These are phyloP conservation scores for Argynnis bischoffii DNA, from an alignment of 2,888 invertebrate genomes.

Conservation along the genomic window DNA sequence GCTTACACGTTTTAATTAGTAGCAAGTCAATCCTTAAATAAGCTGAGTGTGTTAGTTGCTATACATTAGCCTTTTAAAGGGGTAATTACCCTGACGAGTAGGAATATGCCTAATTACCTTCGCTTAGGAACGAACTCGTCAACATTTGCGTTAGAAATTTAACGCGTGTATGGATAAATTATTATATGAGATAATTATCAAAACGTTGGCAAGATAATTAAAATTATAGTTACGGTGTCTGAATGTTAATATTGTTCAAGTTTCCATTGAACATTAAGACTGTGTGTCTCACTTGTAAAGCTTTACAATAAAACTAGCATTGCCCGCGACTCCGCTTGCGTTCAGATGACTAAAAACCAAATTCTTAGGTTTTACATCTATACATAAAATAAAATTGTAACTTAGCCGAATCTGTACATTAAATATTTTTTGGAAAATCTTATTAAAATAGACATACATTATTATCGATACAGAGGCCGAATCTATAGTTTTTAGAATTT, in stretches of 20 bases:
- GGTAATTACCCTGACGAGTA: conserved; percentile 34
- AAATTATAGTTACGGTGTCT: conserved; percentile 14
- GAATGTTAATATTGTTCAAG: neutral
- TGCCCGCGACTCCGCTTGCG: neutral
- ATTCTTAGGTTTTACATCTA: too few relatives aligned
- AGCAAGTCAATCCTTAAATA: conserved; percentile 30
- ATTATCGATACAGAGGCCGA: too few relatives aligned
- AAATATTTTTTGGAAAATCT: too few relatives aligned
- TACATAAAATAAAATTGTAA: too few relatives aligned
- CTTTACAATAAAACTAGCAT: neutral
- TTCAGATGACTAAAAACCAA: too few relatives aligned
- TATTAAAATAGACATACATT: too few relatives aligned
- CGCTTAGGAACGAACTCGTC: conserved; percentile 32
- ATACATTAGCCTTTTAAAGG: conserved; percentile 32
- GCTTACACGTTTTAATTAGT: conserved; percentile 31
- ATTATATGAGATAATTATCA: conserved; percentile 34
- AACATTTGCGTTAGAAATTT: conserved; percentile 35
- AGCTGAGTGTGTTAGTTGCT: conserved; percentile 34
- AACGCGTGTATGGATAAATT: conserved; percentile 29
- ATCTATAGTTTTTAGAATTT: too few relatives aligned
- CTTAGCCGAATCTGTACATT: too few relatives aligned
- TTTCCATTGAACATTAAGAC: neutral
- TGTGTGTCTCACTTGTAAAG: neutral
- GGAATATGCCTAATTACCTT: conserved; percentile 34
- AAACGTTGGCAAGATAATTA: conserved; percentile 27